A percentile compares a stretch with the other conserved stretches of the same genome.
phyloP scores from a whole-genome alignment of 2,797 vertebrate species.

The Coccyzus lansbergi region DNA sequence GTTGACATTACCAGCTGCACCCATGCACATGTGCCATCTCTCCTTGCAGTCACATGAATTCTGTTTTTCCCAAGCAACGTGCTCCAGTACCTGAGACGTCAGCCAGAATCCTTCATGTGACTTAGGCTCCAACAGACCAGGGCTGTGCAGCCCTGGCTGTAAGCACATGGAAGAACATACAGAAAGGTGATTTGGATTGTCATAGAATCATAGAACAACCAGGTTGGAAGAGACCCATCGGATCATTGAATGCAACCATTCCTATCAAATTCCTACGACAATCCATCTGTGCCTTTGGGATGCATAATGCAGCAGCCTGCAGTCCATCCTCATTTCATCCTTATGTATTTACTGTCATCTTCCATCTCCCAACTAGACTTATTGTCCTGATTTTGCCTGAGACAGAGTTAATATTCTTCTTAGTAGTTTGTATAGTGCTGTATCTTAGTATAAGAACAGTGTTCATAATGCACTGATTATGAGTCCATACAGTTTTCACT shows the following conservation, averaged over 20 bases:
- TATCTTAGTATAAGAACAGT: too few relatives aligned
- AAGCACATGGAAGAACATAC: neutral
- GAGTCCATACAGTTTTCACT: neutral
- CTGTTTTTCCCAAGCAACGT: neutral
- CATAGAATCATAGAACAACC: too few relatives aligned
- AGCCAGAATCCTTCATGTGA: neutral
- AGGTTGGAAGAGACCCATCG: too few relatives aligned
- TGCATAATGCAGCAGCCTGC: neutral
- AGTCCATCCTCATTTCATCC: neutral
- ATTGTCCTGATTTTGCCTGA: too few relatives aligned
- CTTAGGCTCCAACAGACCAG: neutral
- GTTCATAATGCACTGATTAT: too few relatives aligned
- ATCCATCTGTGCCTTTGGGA: neutral
- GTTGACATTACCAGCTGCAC: neutral
- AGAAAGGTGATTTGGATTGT: neutral
- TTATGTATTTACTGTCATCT: neutral
- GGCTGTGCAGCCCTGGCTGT: neutral
- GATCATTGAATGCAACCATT: too few relatives aligned
- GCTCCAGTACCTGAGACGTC: neutral
- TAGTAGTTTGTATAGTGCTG: too few relatives aligned
- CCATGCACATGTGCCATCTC: fast-evolving
- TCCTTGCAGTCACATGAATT: neutral
- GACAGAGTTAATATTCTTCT: too few relatives aligned
- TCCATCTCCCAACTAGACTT: neutral
- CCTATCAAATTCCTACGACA: too few relatives aligned